These are phyloP conservation scores for Trichonephila inaurata DNA, from an alignment of 1,140 invertebrate species.

Conservation along the genomic window DNA sequence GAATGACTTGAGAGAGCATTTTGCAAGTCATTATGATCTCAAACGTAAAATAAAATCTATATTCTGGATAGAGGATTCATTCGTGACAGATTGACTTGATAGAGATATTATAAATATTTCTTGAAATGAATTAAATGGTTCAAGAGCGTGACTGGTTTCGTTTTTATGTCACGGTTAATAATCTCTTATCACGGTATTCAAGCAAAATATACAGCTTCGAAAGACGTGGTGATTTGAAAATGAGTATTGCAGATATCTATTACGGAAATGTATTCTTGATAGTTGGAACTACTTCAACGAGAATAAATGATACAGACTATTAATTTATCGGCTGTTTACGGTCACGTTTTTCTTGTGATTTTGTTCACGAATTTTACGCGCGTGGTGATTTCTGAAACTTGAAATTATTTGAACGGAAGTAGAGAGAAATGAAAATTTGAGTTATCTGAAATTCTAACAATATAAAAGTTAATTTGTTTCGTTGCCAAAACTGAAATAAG, in stretches of 20 bases:
- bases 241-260: not conserved
- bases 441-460: no score
- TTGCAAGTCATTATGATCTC: no score
- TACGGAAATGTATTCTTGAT: not conserved
- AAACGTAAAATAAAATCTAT: no score
- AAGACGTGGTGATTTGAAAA: constrained; percentile 1
- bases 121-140: not conserved
- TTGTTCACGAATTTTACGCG: not conserved
- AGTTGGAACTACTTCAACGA: not conserved
- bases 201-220: not conserved
- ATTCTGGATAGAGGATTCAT: no score
- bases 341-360: not conserved
- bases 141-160: constrained; percentile 13
- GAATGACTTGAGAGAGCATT: no score
- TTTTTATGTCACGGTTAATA: constrained; percentile 12
- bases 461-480: no score
- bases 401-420: not conserved
- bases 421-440: no score
- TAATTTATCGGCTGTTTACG: not conserved
- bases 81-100: not conserved
- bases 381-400: not conserved
- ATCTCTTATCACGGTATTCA: not conserved
- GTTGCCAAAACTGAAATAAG: no score
- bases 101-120: not conserved
- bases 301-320: not conserved